Conservation (phyloP, 2,113 vertebrate genomes). For the Zosterops borbonicus region DNA sequence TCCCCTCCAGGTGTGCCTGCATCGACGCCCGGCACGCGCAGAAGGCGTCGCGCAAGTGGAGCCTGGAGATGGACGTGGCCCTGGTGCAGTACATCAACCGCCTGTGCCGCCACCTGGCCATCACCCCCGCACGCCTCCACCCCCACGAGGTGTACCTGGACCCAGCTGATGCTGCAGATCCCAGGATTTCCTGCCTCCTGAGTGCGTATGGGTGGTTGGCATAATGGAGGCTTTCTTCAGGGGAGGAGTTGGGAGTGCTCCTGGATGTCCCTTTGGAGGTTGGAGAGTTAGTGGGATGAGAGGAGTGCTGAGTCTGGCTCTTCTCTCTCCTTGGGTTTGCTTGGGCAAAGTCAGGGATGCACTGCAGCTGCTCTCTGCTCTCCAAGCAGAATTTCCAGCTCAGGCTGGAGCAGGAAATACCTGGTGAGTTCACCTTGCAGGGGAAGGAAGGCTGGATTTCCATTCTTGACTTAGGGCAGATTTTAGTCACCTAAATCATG, state of each 20-base stretch:
- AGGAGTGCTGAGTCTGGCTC: background rate
- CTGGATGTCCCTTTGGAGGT: background rate
- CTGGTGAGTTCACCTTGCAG: background rate
- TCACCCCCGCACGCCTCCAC: conserved; percentile 91
- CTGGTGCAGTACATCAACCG: conserved; percentile 93
- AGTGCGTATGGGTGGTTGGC: conserved; percentile 69
- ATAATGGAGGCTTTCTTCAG: fast-evolving
- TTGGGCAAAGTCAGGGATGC: background rate
- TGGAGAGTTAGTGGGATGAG: background rate
- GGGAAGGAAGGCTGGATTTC: background rate
- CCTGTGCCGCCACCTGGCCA: conserved; percentile 93
- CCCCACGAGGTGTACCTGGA: conserved; percentile 97
- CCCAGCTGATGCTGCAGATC: conserved; percentile 84
- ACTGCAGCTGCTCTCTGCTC: background rate
- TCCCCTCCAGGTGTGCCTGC: conserved; percentile 85
- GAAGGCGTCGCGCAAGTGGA: conserved; percentile 92
- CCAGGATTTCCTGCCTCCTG: conserved; percentile 85
- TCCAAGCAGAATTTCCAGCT: fast-evolving
- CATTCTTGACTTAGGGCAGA: background rate
- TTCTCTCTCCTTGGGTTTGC: background rate
- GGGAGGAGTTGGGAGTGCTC: background rate
- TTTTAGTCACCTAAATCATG: background rate
- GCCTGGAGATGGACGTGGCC: conserved; percentile 92
- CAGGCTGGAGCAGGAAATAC: background rate
- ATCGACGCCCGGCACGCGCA: conserved; percentile 91